Evolutionary conservation across 2,797 vertebrate species (phyloP), one percentile per base, ranked within the genome.

Genomic region (Gallirallus australis): DNA sequence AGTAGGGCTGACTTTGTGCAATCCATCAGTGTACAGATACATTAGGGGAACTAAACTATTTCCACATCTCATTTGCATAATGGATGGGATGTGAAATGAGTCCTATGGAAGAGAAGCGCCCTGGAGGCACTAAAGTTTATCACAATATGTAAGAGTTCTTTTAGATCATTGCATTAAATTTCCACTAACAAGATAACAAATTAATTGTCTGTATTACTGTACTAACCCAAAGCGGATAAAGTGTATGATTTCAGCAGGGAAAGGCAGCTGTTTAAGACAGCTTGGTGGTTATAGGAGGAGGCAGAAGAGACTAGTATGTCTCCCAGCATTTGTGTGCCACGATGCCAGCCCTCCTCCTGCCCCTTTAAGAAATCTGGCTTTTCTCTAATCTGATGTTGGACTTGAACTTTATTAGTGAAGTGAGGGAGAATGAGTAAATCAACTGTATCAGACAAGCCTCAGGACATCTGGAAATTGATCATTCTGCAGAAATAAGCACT

Each of bases 391-490:
- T 98, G 97, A 98, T 97, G 96, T 93, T 97, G 96, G 96, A 96
- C 97, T 97, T 97, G 82, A 91, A 97, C 97, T 98, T 98, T 98
- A 98, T 98, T 98, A 98, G 98, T 96, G 98, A 97, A 97, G 96
- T 97, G 96, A 96, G 94, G 68, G 90, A 95, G 97, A 97, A 97
- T 97, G 97, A 98, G 97, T 97, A 97, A 98, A 98, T 98, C 97
- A 97, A 93, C 97, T 98, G 97, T 98, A 98, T 98, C 97, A 98
- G 98, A 97, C 96, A 97, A 97, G 98, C 98, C 98, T 98, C 97
- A 88, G 98, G 98, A 98, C 97, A 98, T 98, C 96, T 97, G 97
- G 97, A 97, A 98, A 98, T 98, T 98, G 98, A 98, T 98, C 98
- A 97, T 98, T 98, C 97, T 97, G 96, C 97, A 94, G 97, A 98